A percentile compares a stretch with the other conserved stretches of the same genome.
Evolutionary conservation across 2,113 vertebrate species (phyloP).

Genomic region (Tauraco erythrolophus): DNA sequence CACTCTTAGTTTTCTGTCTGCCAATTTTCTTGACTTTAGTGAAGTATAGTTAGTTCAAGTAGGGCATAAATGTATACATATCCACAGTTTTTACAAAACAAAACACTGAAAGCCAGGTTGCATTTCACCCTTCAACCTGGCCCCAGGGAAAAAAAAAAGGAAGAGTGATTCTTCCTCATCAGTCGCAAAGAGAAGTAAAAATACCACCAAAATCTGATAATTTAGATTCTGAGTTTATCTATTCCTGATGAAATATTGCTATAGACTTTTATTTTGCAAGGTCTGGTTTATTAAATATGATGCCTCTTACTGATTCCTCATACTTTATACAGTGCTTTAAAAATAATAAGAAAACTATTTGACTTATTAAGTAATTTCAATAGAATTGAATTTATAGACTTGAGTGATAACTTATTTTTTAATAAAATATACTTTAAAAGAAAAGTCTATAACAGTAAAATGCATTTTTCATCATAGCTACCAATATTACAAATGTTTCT

Average conservation of each 20-base stretch:
- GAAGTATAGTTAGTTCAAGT: not conserved
- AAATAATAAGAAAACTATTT: not conserved
- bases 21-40: not conserved
- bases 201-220: not conserved
- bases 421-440: not conserved
- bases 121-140: not conserved
- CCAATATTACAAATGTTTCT: not conserved
- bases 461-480: accelerated
- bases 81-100: not conserved
- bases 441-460: not conserved
- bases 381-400: not conserved
- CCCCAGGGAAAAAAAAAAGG: not conserved
- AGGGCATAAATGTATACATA: not conserved
- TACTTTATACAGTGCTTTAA: not conserved
- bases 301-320: not conserved
- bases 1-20: not conserved
- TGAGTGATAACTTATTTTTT: not conserved
- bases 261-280: not conserved
- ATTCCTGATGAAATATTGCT: not conserved
- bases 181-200: not conserved
- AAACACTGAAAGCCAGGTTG: not conserved
- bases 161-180: not conserved
- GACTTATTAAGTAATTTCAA: not conserved
- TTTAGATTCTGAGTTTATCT: not conserved
- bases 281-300: not conserved